Evolutionary conservation across 2,888 invertebrate species (phyloP), one percentile per base, ranked within the genome.

Genomic region (Spatulosminthurus flaviceps): DNA sequence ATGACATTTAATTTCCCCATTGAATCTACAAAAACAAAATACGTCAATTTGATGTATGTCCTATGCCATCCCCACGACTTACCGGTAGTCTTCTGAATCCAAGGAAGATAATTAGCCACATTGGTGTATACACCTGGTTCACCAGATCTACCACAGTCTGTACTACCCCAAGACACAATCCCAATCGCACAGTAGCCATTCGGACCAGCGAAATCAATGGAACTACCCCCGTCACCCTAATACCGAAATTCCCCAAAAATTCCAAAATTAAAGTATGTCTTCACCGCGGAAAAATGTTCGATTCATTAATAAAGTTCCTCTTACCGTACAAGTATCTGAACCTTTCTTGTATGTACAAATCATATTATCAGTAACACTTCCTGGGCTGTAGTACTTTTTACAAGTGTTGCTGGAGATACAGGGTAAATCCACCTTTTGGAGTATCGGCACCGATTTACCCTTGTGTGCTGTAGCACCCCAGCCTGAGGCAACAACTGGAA

Each of bases 321-420:
- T 61, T 67, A 78, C 82, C 74, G 83, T 82, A 66, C 84, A 84
- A 42, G 84, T 81, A 69, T 84, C 84, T 64, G 78, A 72, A 61
- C 81, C 81, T 0, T 64, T 24, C 7, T n/a, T 61, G 67, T 80
- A 81, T 9, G 84, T 83, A 29, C 84, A 84, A 22, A 84, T 60
- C 83, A 83, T 84, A 60, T 84, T 84, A n/a, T 80, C 51, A 0
- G 81, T 83, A 21, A 83, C 78, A 21, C 76, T 21, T 26, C 77
- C 73, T 0, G 34, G 34, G n/a, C 78, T 73, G 16, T 24, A 11
- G 21, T 82, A 83, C 9, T 67, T 24, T 26, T 60, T 34, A 60
- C 84, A 84, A 60, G 80, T 74, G 16, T 78, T 41, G 9, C 78
- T 82, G 11, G 81, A 78, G 41, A 83, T 73, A 0, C 82, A 76